Evolutionary conservation across 1,140 invertebrate species (phyloP).

Genomic region (Sycophila sp.): DNA sequence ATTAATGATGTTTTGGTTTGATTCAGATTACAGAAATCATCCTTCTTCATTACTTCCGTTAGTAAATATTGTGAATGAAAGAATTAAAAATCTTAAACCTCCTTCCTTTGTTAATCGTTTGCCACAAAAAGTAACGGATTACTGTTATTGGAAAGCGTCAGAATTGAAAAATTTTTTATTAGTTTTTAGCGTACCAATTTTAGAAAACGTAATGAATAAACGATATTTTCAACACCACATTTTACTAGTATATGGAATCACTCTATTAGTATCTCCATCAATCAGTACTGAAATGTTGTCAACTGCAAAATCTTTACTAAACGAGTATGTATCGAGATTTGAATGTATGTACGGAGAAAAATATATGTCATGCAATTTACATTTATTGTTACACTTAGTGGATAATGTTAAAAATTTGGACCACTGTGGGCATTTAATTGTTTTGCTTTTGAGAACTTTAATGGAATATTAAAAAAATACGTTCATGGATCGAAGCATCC

Average conservation of each 20-base stretch:
- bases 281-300: neutral
- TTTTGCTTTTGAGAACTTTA: neutral
- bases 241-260: constrained; percentile 7
- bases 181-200: constrained; percentile 30
- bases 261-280: neutral
- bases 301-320: neutral
- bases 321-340: constrained; percentile 23
- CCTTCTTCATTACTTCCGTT: constrained; percentile 7
- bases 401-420: constrained; percentile 19
- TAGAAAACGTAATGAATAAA: constrained; percentile 25
- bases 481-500: neutral
- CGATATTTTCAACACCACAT: constrained; percentile 40
- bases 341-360: constrained; percentile 6
- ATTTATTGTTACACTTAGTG: constrained; percentile 32
- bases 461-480: neutral
- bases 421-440: constrained; percentile 24
- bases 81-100: constrained; percentile 4
- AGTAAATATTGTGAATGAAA: constrained; percentile 15
- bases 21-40: neutral
- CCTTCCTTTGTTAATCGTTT: constrained; percentile 39
- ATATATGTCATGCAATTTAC: constrained; percentile 23
- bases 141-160: constrained; percentile 42
- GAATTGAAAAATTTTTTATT: constrained; percentile 40
- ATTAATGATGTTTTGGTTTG: constrained; percentile 13
- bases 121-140: constrained; percentile 24